Evolutionary conservation across 2,888 invertebrate genomes (phyloP), one percentile per base, ranked within the genome.

Genomic region (Augochlorella aurata): DNA sequence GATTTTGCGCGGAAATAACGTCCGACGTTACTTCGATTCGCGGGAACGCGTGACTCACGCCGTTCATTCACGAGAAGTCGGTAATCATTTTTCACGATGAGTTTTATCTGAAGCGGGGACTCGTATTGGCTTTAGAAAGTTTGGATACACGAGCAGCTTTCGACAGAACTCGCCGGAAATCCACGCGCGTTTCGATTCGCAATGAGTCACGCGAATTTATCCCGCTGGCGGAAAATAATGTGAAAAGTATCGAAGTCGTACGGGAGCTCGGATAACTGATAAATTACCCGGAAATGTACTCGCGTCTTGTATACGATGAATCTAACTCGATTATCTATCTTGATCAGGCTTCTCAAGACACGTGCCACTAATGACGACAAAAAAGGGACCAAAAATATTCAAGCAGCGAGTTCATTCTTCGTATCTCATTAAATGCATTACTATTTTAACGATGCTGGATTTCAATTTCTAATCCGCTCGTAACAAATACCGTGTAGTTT

Each of bases 21-120:
- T 54, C 54, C 54, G 21, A 38, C 52, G 70, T 38, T 66, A 68
- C 29, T 49, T 66, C 50, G 67, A 68, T 77, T 80, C 54, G 44
- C 65, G 45, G 24, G 47, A 65, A 75, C 63, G 7, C 1, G n/a
- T 83, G 83, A 83, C n/a, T 82, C 82, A 83, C 12, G 38, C 14
- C 67, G 47, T 74, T 70, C 81, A 68, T 81, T 77, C 76, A 58
- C 16, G 12, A 72, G 44, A 58, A 70, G 61, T 18, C 49, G 16
- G 3, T 38, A 50, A 44, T 44, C 45, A 72, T 65, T 52, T 61
- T 72, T 49, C 29, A 5, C 71, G 1, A 24, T 21, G n/a, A 45
- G 9, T 54, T 16, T 44, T 29, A 50, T 29, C 54, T 58, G 24
- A 29, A 67, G 69, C 21, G 45, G 16, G 3, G 1, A 29, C 21